Percentiles rank a stretch among this genome's conserved stretches.
Conservation (phyloP, 2,888 invertebrate species). For the Pseudococcus jackbeardsleyi region DNA sequence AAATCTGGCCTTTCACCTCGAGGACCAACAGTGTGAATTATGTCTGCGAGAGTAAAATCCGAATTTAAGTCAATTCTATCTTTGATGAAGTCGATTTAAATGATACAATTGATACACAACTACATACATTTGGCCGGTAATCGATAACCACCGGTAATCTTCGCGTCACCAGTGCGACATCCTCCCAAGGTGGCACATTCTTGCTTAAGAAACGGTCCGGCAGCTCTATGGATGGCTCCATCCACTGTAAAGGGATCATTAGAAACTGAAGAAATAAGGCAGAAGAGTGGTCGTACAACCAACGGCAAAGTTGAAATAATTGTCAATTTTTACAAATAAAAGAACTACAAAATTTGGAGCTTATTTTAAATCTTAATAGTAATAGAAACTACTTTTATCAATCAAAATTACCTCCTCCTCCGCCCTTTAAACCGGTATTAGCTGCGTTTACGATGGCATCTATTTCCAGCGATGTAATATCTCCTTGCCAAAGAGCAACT, state of each 20-base stretch:
- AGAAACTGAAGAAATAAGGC: background rate
- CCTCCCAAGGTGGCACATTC: constrained; percentile 82
- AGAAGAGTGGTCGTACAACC: too few species aligned
- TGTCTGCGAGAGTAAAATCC: constrained; percentile 73
- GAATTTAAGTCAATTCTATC: background rate
- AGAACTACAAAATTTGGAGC: too few species aligned
- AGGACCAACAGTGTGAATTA: constrained; percentile 93
- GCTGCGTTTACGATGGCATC: constrained; percentile 94
- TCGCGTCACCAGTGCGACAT: constrained; percentile 86
- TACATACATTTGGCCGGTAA: constrained; percentile 86
- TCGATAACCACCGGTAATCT: constrained; percentile 84
- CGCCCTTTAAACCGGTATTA: constrained; percentile 80
- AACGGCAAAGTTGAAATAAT: too few species aligned
- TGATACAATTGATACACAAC: background rate
- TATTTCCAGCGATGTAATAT: constrained; percentile 86
- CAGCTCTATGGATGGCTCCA: constrained; percentile 88
- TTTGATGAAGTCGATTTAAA: constrained; percentile 65
- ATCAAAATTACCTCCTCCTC: constrained; percentile 79
- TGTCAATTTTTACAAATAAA: too few species aligned
- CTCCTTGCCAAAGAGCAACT: constrained; percentile 80
- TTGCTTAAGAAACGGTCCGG: constrained; percentile 78
- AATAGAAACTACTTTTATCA: background rate
- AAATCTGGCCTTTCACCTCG: constrained; percentile 78
- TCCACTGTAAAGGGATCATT: constrained; percentile 75
- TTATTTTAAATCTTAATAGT: too few species aligned